Evolutionary conservation across 2,888 invertebrate species (phyloP).

Genomic region (Stratiomys singularior): DNA sequence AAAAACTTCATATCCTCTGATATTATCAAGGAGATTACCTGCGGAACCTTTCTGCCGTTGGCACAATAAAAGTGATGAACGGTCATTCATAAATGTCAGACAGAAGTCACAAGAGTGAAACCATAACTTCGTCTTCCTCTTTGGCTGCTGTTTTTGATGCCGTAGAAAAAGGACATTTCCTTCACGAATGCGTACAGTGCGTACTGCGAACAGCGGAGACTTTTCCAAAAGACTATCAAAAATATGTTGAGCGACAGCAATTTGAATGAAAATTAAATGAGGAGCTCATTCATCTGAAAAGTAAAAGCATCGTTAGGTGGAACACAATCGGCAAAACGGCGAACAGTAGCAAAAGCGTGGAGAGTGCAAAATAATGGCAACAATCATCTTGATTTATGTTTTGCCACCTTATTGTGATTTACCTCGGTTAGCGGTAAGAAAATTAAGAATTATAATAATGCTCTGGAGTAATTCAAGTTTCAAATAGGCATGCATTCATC

Average conservation of each 20-base stretch:
- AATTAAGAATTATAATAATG: constrained; percentile 41
- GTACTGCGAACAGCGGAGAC: constrained; percentile 4
- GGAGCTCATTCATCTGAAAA: constrained; percentile 33
- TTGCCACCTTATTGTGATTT: constrained; percentile 44
- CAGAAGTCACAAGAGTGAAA: constrained; percentile 13
- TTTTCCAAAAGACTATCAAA: constrained; percentile 26
- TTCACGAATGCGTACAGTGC: not conserved
- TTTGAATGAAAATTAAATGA: constrained; percentile 46
- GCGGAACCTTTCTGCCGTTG: constrained; percentile 8
- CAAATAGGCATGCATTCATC: not conserved
- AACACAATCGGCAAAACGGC: not conserved
- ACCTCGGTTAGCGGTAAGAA: constrained; percentile 7
- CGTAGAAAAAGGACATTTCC: not conserved
- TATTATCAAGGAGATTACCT: constrained; percentile 24
- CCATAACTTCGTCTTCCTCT: constrained; percentile 16
- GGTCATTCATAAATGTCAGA: constrained; percentile 41
- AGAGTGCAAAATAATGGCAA: constrained; percentile 37
- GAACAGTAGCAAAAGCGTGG: not conserved
- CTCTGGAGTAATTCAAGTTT: not conserved
- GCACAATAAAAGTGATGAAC: constrained; percentile 32
- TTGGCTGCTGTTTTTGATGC: not conserved
- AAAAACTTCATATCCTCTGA: constrained; percentile 21
- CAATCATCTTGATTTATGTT: constrained; percentile 43
- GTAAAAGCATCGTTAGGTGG: not conserved
- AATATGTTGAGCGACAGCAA: constrained; percentile 42